Evolutionary conservation across 1,140 invertebrate species (phyloP).

Genomic region (Venustaconcha ellipsiformis): DNA sequence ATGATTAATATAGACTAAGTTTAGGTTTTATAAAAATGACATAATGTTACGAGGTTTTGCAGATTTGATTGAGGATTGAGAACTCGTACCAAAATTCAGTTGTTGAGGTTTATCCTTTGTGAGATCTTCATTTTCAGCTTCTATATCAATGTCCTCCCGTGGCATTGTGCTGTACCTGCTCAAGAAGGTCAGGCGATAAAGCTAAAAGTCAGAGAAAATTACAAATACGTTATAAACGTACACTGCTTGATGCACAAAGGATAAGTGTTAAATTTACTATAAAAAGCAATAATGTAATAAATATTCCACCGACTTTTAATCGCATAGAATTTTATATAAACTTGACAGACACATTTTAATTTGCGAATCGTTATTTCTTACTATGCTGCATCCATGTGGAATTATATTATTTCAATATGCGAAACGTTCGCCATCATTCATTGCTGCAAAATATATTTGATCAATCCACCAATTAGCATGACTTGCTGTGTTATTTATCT

Average conservation of each 20-base stretch:
- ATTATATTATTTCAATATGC: no score
- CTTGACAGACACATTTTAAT: no score
- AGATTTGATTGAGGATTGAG: neutral
- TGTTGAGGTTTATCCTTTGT: neutral
- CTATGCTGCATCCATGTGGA: no score
- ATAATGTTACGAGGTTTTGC: neutral
- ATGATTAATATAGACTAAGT: neutral
- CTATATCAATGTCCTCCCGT: slow-evolving; percentile 48
- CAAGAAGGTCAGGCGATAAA: slow-evolving; percentile 62
- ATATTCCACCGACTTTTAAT: no score
- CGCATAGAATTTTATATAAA: no score
- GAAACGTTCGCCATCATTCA: neutral
- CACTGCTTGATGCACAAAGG: neutral
- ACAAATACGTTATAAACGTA: neutral
- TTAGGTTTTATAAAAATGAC: neutral
- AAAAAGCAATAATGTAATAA: no score
- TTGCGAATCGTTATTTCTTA: no score
- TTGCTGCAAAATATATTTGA: neutral
- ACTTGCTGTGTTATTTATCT: neutral
- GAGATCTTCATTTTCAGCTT: slow-evolving; percentile 11
- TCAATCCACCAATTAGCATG: no score
- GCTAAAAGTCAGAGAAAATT: slow-evolving; percentile 37
- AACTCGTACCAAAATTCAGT: neutral
- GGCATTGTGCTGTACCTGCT: slow-evolving; percentile 48
- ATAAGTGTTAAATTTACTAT: no score